phyloP scores from a whole-genome alignment of 2,888 invertebrate species.

The Caenorhabditis sinica region DNA sequence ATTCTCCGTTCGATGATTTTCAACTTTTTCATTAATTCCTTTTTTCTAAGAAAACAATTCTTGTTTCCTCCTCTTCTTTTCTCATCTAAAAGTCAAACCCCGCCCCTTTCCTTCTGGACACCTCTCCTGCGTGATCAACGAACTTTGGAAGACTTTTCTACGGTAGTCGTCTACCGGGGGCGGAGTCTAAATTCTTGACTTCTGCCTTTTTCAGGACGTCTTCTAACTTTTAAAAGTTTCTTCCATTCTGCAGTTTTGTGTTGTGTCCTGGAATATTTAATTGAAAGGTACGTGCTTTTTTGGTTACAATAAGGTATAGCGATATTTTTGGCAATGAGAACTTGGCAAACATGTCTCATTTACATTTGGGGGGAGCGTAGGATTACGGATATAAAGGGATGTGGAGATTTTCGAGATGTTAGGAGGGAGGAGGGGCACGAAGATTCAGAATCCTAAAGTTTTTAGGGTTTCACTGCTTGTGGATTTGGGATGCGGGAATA shows the following conservation, averaged over 20 bases:
- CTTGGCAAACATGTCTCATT: conserved; percentile 41
- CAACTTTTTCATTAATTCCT: too few relatives aligned
- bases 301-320: not conserved
- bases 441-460: too few relatives aligned
- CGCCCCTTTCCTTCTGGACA: conserved; percentile 25
- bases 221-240: conserved; percentile 27
- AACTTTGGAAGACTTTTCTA: conserved; percentile 46
- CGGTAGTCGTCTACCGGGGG: conserved; percentile 55
- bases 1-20: conserved; percentile 15
- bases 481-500: too few relatives aligned
- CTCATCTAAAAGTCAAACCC: conserved; percentile 26
- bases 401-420: not conserved
- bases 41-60: not conserved
- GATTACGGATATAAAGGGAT: conserved; percentile 31
- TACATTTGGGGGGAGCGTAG: conserved; percentile 8
- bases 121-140: conserved; percentile 24
- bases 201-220: not conserved
- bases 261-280: not conserved
- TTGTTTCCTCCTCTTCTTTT: not conserved
- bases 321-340: conserved; percentile 18
- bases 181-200: conserved; percentile 32
- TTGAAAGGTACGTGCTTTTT: conserved; percentile 22
- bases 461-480: too few relatives aligned
- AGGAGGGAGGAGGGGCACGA: not conserved
- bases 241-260: conserved; percentile 4